Conservation (phyloP, 2,888 invertebrate genomes). For the Meteorus cinctellus region DNA sequence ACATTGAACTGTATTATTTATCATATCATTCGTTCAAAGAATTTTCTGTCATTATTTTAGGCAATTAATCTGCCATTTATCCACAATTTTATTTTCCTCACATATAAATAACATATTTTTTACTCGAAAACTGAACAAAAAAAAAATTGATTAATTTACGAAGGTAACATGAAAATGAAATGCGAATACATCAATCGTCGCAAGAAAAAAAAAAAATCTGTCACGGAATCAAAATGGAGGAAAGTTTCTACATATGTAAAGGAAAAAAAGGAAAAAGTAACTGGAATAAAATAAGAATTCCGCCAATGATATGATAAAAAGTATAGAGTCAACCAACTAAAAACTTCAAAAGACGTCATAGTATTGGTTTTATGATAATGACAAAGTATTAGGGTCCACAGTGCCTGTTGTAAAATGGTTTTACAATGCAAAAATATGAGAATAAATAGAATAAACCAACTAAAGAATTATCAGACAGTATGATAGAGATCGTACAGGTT, state of each 20-base stretch:
- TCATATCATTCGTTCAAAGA: background rate
- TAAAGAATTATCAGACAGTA: background rate
- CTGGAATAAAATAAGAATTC: background rate
- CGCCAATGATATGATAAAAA: background rate
- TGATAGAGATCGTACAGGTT: background rate
- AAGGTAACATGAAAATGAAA: background rate
- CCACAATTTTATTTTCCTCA: background rate
- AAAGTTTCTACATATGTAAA: background rate
- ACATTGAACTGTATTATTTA: background rate
- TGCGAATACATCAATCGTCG: no score
- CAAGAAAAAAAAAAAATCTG: background rate
- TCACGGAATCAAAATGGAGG: background rate
- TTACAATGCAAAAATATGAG: background rate
- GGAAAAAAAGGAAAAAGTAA: background rate
- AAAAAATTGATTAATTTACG: background rate
- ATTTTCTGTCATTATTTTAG: background rate
- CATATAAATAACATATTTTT: background rate
- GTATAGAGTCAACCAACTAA: background rate
- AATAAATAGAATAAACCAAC: background rate
- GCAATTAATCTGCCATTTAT: background rate
- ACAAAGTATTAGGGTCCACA: background rate
- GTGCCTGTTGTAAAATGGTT: background rate
- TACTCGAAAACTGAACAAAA: background rate
- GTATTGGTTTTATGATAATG: background rate
- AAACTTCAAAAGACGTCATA: background rate